Evolutionary conservation across 2,113 vertebrate species (phyloP).

Genomic region (Thunnus maccoyii): DNA sequence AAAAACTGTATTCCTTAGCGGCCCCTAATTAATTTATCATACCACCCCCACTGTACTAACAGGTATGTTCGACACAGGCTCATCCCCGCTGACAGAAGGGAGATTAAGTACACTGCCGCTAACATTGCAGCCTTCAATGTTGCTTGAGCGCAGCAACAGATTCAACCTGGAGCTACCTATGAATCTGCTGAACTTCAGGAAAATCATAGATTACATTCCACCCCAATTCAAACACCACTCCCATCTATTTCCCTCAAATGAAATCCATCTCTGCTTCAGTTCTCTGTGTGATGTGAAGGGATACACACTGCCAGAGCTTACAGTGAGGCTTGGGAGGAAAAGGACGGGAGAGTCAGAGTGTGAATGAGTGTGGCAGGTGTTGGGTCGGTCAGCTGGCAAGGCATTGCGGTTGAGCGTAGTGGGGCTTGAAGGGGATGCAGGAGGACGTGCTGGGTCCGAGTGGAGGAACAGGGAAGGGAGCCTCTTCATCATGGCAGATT

Average conservation of each 20-base stretch:
- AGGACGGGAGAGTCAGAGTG: neutral
- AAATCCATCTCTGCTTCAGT: slow-evolving; percentile 44
- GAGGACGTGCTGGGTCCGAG: slow-evolving; percentile 67
- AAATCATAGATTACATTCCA: slow-evolving; percentile 38
- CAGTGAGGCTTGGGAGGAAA: slow-evolving; percentile 7
- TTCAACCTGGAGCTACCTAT: neutral
- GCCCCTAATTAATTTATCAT: slow-evolving; percentile 54
- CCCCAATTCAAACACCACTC: slow-evolving; percentile 16
- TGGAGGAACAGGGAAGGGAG: slow-evolving; percentile 51
- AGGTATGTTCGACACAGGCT: slow-evolving; percentile 31
- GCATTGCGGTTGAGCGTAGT: slow-evolving; percentile 53
- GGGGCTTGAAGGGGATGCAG: slow-evolving; percentile 82
- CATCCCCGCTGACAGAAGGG: slow-evolving; percentile 23
- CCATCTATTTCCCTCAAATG: slow-evolving; percentile 14
- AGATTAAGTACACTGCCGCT: slow-evolving; percentile 45
- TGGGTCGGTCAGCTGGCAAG: slow-evolving; percentile 46
- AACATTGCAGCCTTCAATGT: slow-evolving; percentile 29
- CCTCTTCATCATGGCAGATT: slow-evolving; percentile 86
- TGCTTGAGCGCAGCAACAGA: slow-evolving; percentile 28
- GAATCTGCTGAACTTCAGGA: slow-evolving; percentile 42
- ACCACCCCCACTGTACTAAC: slow-evolving; percentile 26
- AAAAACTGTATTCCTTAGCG: slow-evolving; percentile 43
- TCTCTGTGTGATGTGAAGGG: slow-evolving; percentile 27
- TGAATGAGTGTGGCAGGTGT: slow-evolving; percentile 52
- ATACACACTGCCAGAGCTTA: slow-evolving; percentile 6